Base-by-base conservation (phyloP, 1,140 invertebrate species). In the Melipona quadrifasciata region DNA sequence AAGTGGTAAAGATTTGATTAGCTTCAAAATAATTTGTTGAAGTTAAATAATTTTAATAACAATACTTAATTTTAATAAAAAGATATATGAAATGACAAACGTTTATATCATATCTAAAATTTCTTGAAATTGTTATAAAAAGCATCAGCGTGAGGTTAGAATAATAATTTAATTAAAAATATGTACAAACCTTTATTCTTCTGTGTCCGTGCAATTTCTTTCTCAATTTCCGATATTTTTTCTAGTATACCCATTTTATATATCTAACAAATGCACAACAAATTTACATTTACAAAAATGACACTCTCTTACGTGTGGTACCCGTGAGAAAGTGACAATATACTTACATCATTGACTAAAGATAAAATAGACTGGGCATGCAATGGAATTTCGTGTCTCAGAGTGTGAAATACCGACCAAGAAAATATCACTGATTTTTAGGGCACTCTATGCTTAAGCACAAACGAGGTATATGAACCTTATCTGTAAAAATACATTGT, bases 181-280 rank as follows among this genome's bases (percentile, higher is more conserved):
- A 76, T 27, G 47, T 11, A 81, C 88, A 89, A 95, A 99, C 99
- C 99, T 98, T 99, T 99, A 95, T 99, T 99, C 95, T 99, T 99
- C 94, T 99, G 99, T 47, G 99, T 99, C 90, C 99, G 95, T 12
- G 98, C 97, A 76, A 99, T 99, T 97, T 99, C 99, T 91, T 97
- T 97, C 94, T 99, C 99, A 82, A 99, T 99, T 96, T 99, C 99
- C 1, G 98, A 97, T 94, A 99, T 99, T 96, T 99, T 99, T 92
- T 99, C 99, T 89, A 99, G 95, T 93, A 99, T 99, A 87, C 99
- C 99, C 99, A 99, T 99, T 51, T 58, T 80, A 58, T 14, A 34
- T 76, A 61, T 27, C 21, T 21, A 74, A 78, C 51, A 68, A 57
- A n/a, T 14, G 34, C 57, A 27, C 39, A 47, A 74, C 4, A 68